Conservation (phyloP, 2,888 invertebrate species). For the Gymnosoma rotundatum region DNA sequence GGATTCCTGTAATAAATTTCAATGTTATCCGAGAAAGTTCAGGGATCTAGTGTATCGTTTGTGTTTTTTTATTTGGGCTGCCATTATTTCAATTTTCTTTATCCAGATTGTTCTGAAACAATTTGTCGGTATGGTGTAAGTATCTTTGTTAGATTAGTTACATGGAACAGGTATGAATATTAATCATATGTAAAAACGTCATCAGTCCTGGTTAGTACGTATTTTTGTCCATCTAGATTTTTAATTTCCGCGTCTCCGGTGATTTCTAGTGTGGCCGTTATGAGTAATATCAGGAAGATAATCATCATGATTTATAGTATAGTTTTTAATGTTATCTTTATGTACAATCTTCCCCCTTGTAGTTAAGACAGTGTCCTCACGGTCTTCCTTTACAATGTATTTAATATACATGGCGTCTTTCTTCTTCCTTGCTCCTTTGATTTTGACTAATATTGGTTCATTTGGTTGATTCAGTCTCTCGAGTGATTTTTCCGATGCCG, state of each 20-base stretch:
- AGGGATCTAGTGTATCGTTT: not conserved
- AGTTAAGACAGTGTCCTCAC: conserved; percentile 12
- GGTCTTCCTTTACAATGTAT: conserved; percentile 3
- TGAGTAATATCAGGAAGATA: conserved; percentile 17
- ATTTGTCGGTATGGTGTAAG: not conserved
- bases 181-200: not conserved
- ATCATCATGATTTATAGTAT: not conserved
- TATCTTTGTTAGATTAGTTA: not conserved
- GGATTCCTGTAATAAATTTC: conserved; percentile 1
- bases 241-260: not conserved
- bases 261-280: not conserved
- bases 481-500: too few relatives aligned
- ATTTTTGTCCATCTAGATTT: not conserved
- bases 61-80: too few relatives aligned
- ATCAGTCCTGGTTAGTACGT: not conserved
- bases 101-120: too few relatives aligned
- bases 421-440: conserved; percentile 9
- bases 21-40: conserved; percentile 9
- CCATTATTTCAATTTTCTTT: too few relatives aligned
- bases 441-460: conserved; percentile 13
- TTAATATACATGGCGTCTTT: not conserved
- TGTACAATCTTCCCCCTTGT: not conserved
- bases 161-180: not conserved
- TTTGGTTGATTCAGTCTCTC: not conserved
- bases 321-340: conserved; percentile 25